These are phyloP conservation scores for Protobothrops mucrosquamatus DNA, from an alignment of 2,113 vertebrate species.

Conservation along the genomic window DNA sequence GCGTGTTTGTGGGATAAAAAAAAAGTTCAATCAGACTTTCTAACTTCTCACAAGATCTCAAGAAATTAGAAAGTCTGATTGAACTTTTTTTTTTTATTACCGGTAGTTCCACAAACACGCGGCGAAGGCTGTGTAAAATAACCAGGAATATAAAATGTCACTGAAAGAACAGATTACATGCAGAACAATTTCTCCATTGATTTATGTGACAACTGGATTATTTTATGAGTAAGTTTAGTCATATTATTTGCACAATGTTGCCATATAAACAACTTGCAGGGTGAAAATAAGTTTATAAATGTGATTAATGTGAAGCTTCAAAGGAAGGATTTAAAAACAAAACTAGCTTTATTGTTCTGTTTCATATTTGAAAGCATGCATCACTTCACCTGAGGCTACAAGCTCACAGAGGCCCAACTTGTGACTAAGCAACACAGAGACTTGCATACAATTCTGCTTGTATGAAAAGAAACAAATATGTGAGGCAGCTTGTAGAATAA, in stretches of 20 bases:
- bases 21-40: too few relatives aligned
- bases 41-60: too few relatives aligned
- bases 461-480: constrained; percentile 17
- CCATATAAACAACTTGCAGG: constrained; percentile 1
- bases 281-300: not conserved
- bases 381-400: constrained; percentile 47
- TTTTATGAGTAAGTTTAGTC: not conserved
- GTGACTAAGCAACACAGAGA: constrained; percentile 43
- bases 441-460: constrained; percentile 38
- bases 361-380: constrained; percentile 43
- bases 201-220: not conserved
- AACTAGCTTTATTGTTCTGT: constrained; percentile 25
- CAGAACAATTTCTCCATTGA: not conserved
- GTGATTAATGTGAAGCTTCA: not conserved
- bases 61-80: too few relatives aligned
- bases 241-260: not conserved
- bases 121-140: not conserved
- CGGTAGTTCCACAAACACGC: too few relatives aligned
- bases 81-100: too few relatives aligned
- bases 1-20: too few relatives aligned
- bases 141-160: constrained; percentile 3
- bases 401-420: constrained; percentile 42
- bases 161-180: not conserved
- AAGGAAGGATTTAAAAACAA: not conserved
- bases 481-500: constrained; percentile 28